Evolutionary conservation across 2,797 vertebrate genomes (phyloP).

Genomic region (Erithacus rubecula): DNA sequence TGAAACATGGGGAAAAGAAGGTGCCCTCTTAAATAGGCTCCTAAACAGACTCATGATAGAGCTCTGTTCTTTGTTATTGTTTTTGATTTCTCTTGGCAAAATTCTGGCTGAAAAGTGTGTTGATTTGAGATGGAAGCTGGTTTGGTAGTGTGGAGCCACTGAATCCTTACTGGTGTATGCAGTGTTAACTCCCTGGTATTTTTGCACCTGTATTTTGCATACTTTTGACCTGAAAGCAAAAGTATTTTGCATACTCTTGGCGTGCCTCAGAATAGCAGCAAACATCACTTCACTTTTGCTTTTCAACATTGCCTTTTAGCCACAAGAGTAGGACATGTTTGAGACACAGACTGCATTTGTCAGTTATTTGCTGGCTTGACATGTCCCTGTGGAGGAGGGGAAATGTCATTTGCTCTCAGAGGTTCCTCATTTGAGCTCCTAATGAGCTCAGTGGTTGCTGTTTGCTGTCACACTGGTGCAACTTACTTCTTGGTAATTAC

Average conservation of each 20-base stretch:
- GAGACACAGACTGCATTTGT: not conserved
- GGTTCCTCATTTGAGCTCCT: conserved; percentile 34
- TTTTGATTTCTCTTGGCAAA: not conserved
- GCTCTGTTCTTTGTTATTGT: not conserved
- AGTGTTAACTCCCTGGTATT: not conserved
- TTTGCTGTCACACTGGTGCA: not conserved
- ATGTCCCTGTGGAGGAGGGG: not conserved
- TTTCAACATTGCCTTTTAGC: not conserved
- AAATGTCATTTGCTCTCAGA: not conserved
- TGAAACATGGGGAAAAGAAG: not conserved
- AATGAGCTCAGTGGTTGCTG: not conserved
- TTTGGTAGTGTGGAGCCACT: not conserved
- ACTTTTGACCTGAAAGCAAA: not conserved
- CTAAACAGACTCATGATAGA: not conserved
- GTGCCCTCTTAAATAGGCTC: not conserved
- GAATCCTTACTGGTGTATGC: fast-evolving
- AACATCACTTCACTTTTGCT: not conserved
- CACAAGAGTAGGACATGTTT: not conserved
- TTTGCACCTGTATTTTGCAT: not conserved
- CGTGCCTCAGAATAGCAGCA: not conserved
- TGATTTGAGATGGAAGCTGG: not conserved
- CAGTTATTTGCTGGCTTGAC: conserved; percentile 13
- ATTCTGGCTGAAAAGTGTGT: not conserved
- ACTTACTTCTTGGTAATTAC: not conserved
- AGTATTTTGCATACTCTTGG: not conserved